Evolutionary conservation across 2,113 vertebrate genomes (phyloP).

Genomic region (Tragelaphus buxtoni): DNA sequence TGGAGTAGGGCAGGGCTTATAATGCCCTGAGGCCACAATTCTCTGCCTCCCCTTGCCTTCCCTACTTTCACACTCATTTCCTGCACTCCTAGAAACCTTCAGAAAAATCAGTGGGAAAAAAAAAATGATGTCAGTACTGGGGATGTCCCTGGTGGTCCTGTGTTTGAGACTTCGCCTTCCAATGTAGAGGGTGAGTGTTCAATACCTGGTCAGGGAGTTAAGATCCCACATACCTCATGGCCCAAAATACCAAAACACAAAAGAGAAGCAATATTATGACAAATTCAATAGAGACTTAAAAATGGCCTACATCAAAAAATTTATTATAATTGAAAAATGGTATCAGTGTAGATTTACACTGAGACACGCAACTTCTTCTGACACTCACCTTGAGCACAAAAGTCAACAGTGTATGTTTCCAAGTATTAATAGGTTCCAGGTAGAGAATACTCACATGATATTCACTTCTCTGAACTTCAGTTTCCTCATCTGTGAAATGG

Average conservation of each 20-base stretch:
- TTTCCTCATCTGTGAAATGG: background rate
- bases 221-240: background rate
- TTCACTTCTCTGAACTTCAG: background rate
- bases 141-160: background rate
- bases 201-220: background rate
- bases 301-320: background rate
- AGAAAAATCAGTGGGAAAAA: background rate
- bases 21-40: background rate
- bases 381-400: background rate
- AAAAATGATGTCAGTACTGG: rapidly evolving
- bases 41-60: background rate
- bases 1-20: rapidly evolving
- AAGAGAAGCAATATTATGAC: background rate
- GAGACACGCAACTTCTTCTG: background rate
- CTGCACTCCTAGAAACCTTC: rapidly evolving
- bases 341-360: background rate
- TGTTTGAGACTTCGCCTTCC: background rate
- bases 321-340: background rate
- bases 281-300: background rate
- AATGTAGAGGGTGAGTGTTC: background rate
- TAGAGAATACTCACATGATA: background rate
- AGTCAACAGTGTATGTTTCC: background rate
- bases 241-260: background rate
- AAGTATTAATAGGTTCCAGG: background rate
- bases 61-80: background rate